Percentiles rank a stretch among this genome's conserved stretches.
Evolutionary conservation across 2,888 invertebrate species (phyloP).

Genomic region (Parnassius orleans): DNA sequence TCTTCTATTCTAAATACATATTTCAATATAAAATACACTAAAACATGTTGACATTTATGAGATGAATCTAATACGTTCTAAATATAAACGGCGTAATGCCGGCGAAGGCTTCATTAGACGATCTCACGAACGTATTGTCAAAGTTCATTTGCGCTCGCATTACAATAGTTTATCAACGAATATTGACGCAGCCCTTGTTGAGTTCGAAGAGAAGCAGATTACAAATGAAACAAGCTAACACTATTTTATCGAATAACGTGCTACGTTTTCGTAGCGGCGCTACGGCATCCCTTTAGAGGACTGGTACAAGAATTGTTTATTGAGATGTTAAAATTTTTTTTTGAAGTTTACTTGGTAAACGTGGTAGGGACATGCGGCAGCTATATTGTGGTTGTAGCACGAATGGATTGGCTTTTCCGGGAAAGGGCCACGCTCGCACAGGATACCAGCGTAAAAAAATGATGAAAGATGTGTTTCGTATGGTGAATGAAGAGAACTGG

Average conservation of each 20-base stretch:
- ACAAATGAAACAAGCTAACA: slow-evolving; percentile 23
- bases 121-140: slow-evolving; percentile 14
- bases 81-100: background rate
- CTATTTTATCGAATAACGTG: background rate
- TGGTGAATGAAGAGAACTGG: too few species aligned
- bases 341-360: too few species aligned
- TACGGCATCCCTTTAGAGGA: background rate
- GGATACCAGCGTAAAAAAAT: too few species aligned
- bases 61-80: background rate
- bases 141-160: slow-evolving; percentile 19
- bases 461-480: too few species aligned
- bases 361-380: too few species aligned
- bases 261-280: slow-evolving; percentile 8
- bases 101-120: slow-evolving; percentile 22
- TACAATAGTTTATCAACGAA: slow-evolving; percentile 26
- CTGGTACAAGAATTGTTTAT: too few species aligned
- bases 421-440: too few species aligned
- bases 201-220: slow-evolving; percentile 13
- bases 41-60: background rate
- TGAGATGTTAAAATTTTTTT: too few species aligned
- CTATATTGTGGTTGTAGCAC: too few species aligned
- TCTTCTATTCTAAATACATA: too few species aligned
- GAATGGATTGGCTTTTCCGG: too few species aligned
- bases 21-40: too few species aligned
- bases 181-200: slow-evolving; percentile 20